Evolutionary conservation across 2,797 vertebrate genomes (phyloP).

Genomic region (Gymnoscopelus microlampas): DNA sequence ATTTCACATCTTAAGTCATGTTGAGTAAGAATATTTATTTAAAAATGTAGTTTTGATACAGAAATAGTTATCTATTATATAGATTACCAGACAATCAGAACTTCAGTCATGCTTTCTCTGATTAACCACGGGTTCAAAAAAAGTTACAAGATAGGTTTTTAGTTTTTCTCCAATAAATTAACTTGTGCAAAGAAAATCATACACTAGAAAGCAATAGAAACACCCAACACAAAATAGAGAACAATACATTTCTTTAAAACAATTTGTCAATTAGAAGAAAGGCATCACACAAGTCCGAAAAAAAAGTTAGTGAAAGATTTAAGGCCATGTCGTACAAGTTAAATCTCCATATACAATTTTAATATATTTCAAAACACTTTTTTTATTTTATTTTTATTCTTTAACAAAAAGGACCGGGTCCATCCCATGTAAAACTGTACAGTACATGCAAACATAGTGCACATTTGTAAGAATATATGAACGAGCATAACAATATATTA

Average conservation of each 20-base stretch:
- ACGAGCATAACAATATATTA: constrained; percentile 86
- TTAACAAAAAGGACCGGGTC: constrained; percentile 81
- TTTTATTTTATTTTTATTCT: constrained; percentile 39
- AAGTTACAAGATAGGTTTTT: constrained; percentile 76
- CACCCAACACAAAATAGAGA: constrained; percentile 86
- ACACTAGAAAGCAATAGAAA: constrained; percentile 88
- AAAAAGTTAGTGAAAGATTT: constrained; percentile 94
- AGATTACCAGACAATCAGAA: constrained; percentile 83
- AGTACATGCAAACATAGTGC: constrained; percentile 94
- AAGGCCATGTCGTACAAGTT: constrained; percentile 96
- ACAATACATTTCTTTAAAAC: constrained; percentile 72
- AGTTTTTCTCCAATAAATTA: constrained; percentile 62
- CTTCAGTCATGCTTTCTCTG: constrained; percentile 83
- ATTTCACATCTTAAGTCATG: constrained; percentile 7
- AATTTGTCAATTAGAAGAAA: constrained; percentile 84
- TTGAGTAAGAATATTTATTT: constrained; percentile 90
- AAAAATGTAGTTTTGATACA: constrained; percentile 92
- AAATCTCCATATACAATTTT: constrained; percentile 68
- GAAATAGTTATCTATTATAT: constrained; percentile 87
- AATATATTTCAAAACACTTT: constrained; percentile 78
- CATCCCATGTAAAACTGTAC: constrained; percentile 93
- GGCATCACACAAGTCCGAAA: constrained; percentile 94
- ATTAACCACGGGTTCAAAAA: constrained; percentile 82
- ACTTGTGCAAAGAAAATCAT: constrained; percentile 82
- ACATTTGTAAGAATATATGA: constrained; percentile 84